Evolutionary conservation across 1,140 invertebrate genomes (phyloP).

Genomic region (Cyphomyrmex costatus): DNA sequence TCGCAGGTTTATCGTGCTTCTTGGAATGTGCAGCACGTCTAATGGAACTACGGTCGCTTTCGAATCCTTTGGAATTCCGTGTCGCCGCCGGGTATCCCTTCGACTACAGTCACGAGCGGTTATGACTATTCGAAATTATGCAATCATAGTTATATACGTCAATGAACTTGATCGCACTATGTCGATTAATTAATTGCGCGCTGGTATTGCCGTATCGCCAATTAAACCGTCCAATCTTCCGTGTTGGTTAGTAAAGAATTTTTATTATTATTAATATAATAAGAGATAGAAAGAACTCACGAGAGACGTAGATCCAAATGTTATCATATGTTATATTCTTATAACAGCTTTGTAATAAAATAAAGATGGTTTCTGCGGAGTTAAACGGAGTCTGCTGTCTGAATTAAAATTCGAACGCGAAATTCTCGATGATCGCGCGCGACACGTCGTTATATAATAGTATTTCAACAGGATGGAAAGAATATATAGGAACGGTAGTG

Average conservation of each 20-base stretch:
- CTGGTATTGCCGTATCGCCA: too few relatives aligned
- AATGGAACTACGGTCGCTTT: constrained; percentile 60
- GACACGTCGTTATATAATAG: constrained; percentile 19
- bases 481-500: constrained; percentile 23
- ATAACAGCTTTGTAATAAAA: background rate
- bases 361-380: too few relatives aligned
- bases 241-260: background rate
- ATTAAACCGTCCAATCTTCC: background rate
- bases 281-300: background rate
- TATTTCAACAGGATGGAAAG: constrained; percentile 23
- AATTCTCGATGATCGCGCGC: constrained; percentile 3
- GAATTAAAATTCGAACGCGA: constrained; percentile 27
- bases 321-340: constrained; percentile 11
- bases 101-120: constrained; percentile 24
- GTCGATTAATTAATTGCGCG: constrained; percentile 11
- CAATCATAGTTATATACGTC: background rate
- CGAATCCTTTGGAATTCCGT: constrained; percentile 57
- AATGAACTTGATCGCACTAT: constrained; percentile 27
- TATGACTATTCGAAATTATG: constrained; percentile 29
- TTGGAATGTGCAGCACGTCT: constrained; percentile 59
- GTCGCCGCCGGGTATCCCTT: constrained; percentile 38
- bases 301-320: background rate
- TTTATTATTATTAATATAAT: too few relatives aligned
- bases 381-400: background rate
- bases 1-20: constrained; percentile 61